Evolutionary conservation across 2,113 vertebrate species (phyloP).

Genomic region (Plectropomus leopardus): DNA sequence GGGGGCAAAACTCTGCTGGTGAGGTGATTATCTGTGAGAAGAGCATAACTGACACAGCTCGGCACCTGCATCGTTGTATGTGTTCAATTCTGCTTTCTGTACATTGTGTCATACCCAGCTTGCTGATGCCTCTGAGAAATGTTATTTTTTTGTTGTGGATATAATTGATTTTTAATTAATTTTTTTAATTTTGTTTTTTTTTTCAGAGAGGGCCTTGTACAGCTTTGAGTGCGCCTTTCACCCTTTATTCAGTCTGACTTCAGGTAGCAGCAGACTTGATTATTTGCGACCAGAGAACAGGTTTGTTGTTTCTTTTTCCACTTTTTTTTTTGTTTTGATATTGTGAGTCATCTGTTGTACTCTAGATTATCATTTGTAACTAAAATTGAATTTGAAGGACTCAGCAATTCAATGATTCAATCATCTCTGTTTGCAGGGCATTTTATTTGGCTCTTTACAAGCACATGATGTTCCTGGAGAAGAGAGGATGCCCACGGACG

Average conservation of each 20-base stretch:
- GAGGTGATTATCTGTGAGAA: background rate
- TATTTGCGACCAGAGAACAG: slow-evolving; percentile 96
- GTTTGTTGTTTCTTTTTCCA: slow-evolving; percentile 72
- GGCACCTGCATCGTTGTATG: background rate
- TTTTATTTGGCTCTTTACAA: slow-evolving; percentile 97
- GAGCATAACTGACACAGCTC: background rate
- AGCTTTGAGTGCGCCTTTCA: slow-evolving; percentile 97
- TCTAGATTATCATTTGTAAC: background rate
- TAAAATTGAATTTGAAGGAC: slow-evolving; percentile 21
- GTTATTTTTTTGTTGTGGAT: background rate
- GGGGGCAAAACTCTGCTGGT: slow-evolving; percentile 2
- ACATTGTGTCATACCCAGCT: background rate
- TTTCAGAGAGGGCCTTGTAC: slow-evolving; percentile 92
- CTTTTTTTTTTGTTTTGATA: background rate
- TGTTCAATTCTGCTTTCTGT: background rate
- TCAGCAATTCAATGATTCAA: slow-evolving; percentile 14
- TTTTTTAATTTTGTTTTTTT: slow-evolving; percentile 1
- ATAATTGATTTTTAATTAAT: background rate
- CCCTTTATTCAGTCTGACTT: slow-evolving; percentile 95
- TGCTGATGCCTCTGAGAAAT: background rate
- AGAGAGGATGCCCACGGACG: slow-evolving; percentile 94
- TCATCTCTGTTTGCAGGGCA: slow-evolving; percentile 84
- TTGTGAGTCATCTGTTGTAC: slow-evolving; percentile 11
- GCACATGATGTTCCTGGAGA: slow-evolving; percentile 97
- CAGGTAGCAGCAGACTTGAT: slow-evolving; percentile 91